These are phyloP conservation scores for Anisognathus igniventris DNA, from an alignment of 2,797 vertebrate species.

Conservation along the genomic window DNA sequence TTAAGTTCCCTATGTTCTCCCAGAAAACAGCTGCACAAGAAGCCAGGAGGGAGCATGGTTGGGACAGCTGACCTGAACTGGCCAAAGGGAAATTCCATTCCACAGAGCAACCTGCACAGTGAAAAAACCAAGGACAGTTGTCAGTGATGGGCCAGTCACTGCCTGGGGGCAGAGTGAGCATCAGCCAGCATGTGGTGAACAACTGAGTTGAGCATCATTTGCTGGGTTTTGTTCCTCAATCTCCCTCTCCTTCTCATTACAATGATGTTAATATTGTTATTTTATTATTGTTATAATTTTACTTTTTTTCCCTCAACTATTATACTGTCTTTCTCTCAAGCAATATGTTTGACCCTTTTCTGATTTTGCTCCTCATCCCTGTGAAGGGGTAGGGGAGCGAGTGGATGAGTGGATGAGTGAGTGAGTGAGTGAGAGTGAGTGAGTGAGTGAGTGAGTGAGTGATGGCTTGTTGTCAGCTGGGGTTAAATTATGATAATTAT, in stretches of 20 bases:
- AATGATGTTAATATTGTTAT: too few species aligned
- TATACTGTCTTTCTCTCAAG: not conserved
- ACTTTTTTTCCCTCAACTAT: not conserved
- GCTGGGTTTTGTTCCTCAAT: not conserved
- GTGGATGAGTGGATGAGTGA: not conserved
- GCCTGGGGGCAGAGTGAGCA: not conserved
- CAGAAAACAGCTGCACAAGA: not conserved
- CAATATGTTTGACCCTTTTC: not conserved
- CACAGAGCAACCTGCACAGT: not conserved
- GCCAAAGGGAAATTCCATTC: not conserved
- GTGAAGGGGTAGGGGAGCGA: not conserved
- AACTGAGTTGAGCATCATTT: not conserved
- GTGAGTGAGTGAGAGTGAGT: not conserved
- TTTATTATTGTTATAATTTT: not conserved
- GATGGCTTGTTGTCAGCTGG: not conserved
- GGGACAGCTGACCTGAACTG: not conserved
- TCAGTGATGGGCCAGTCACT: accelerated
- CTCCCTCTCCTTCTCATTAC: not conserved
- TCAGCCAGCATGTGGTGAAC: not conserved
- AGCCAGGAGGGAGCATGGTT: not conserved
- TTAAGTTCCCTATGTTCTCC: not conserved
- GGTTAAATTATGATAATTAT: not conserved
- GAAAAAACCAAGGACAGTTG: accelerated
- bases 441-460: not conserved
- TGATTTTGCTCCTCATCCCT: not conserved